Base-by-base conservation (phyloP, 2,797 vertebrate genomes). In the Meda fulgida region DNA sequence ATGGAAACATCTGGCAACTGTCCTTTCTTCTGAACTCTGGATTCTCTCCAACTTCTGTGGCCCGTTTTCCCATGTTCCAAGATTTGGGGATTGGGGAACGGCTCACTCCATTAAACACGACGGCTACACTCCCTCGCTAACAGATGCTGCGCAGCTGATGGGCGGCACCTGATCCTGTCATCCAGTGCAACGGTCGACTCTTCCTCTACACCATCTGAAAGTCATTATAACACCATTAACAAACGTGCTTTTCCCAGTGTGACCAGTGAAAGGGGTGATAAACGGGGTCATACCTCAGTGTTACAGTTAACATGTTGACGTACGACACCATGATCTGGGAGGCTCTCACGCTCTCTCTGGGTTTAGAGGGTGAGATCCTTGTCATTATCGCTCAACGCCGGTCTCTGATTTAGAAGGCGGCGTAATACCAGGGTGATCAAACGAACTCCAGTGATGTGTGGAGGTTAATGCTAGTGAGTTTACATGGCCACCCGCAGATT, bases 131-230 rank as follows among this genome's bases (percentile, higher is more conserved):
- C 23, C 55, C 38, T 80, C 48, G 53, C 53, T 72, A 84, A 85
- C 81, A 85, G 80, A 83, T 78, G 81, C 46, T 78, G 31, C 85
- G 11, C 83, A 87, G 83, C 86, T 84, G 78, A 85, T 78, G 67
- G 69, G 81, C 70, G 53, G 65, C 73, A 85, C 78, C 43, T 70
- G 14, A 81, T 16, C 65, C 38, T n/a, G 38, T 55, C 73, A 58
- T 70, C 53, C 60, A 29, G 16, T 9, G 14, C 48, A 36, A 58
- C 34, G 46, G 76, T 60, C 63, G 53, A 40, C n/a, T 60, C 81
- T 36, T 75, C 21, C 51, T 87, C 76, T 36, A 26, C 58, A 48
- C 34, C 48, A 78, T 84, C 53, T 83, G 36, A 83, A 72, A 80
- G 36, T 11, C 65, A 78, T 81, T 70, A 85, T 66, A 81, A 87